Evolutionary conservation across 2,113 vertebrate species (phyloP).

Genomic region (Naja naja): DNA sequence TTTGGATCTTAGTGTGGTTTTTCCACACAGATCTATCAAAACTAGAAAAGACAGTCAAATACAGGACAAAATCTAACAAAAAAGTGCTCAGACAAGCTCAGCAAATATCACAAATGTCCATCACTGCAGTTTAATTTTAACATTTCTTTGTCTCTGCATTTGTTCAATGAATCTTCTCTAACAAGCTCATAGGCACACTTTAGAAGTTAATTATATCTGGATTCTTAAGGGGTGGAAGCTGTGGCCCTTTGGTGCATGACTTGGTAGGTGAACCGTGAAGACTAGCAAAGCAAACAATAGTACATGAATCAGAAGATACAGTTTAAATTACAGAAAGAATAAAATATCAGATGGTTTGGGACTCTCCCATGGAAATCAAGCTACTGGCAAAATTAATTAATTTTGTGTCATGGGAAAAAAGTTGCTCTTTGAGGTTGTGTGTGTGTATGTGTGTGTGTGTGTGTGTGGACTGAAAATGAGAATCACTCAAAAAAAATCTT

Average conservation of each 20-base stretch:
- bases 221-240: slow-evolving; percentile 38
- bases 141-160: slow-evolving; percentile 45
- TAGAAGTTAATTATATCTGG: slow-evolving; percentile 51
- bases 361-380: slow-evolving; percentile 28
- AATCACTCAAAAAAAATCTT: not conserved
- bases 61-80: not conserved
- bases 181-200: slow-evolving; percentile 45
- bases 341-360: not conserved
- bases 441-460: not conserved
- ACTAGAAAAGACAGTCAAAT: slow-evolving; percentile 15
- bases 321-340: slow-evolving; percentile 33
- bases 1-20: not conserved
- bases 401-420: slow-evolving; percentile 27
- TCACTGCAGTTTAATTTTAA: slow-evolving; percentile 55
- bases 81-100: slow-evolving; percentile 38
- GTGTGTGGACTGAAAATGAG: slow-evolving; percentile 32
- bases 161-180: slow-evolving; percentile 49
- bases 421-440: slow-evolving; percentile 15
- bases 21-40: slow-evolving; percentile 19
- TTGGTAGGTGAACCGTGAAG: slow-evolving; percentile 37
- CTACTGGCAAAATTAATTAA: slow-evolving; percentile 55
- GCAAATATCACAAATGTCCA: slow-evolving; percentile 45
- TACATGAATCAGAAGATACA: slow-evolving; percentile 24
- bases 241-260: slow-evolving; percentile 31
- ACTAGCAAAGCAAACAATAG: slow-evolving; percentile 28